phyloP scores from a whole-genome alignment of 2,113 vertebrate species.

The Cyphomyrus plagiostoma region DNA sequence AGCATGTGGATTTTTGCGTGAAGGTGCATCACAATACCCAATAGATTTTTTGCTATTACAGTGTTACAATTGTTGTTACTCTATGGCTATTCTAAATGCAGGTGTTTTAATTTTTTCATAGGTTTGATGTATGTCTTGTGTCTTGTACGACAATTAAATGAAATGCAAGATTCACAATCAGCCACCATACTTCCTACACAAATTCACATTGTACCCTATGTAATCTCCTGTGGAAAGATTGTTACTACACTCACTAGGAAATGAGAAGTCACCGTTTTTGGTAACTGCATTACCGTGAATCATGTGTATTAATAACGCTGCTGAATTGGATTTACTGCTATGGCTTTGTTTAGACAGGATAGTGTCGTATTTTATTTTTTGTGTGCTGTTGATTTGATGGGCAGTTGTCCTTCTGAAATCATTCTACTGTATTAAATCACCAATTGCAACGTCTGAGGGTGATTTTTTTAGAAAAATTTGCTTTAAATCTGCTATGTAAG shows the following conservation, averaged over 20 bases:
- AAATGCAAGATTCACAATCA: not conserved
- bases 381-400: not conserved
- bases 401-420: constrained; percentile 26
- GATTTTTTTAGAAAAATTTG: not conserved
- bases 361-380: not conserved
- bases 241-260: not conserved
- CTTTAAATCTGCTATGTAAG: not conserved
- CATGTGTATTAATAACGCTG: not conserved
- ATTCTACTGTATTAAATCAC: constrained; percentile 15
- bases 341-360: not conserved
- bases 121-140: not conserved
- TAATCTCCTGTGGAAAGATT: not conserved
- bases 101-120: not conserved
- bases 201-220: not conserved
- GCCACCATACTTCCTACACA: not conserved
- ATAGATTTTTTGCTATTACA: not conserved
- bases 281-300: not conserved
- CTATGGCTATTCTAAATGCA: not conserved
- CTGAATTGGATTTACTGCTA: not conserved
- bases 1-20: not conserved
- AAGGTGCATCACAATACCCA: not conserved
- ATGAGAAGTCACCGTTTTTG: not conserved
- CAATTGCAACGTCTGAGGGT: constrained; percentile 3
- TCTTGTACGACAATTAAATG: not conserved
- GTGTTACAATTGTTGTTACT: not conserved